These are phyloP conservation scores for Caenorhabditis becei DNA, from an alignment of 2,888 invertebrate species.

Conservation along the genomic window DNA sequence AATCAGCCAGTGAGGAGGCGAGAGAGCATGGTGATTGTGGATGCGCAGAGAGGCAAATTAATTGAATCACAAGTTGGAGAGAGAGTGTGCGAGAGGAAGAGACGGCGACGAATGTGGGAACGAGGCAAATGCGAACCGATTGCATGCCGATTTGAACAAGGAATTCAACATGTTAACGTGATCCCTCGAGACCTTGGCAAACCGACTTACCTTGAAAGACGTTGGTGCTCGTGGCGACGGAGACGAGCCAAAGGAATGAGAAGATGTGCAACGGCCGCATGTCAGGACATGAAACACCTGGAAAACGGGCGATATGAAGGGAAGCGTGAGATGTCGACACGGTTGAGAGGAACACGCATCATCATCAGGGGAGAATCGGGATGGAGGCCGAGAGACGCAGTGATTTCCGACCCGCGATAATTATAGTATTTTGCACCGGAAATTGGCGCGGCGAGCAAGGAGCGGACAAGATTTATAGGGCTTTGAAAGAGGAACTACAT, in stretches of 20 bases:
- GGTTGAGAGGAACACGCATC: constrained; percentile 53
- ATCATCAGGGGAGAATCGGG: constrained; percentile 30
- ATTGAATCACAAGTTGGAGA: constrained; percentile 51
- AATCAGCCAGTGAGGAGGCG: constrained; percentile 32
- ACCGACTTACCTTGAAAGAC: constrained; percentile 42
- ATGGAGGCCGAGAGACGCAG: constrained; percentile 3
- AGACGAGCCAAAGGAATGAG: constrained; percentile 16
- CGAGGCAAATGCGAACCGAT: constrained; percentile 16
- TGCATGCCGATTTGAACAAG: constrained; percentile 4
- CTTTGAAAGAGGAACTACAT: constrained; percentile 10
- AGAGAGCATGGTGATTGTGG: constrained; percentile 25
- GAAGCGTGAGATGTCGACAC: constrained; percentile 50
- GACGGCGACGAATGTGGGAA: constrained; percentile 6
- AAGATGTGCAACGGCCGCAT: constrained; percentile 30
- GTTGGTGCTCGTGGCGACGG: constrained; percentile 14
- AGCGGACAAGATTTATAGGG: constrained; percentile 27
- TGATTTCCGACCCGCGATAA: constrained; percentile 33
- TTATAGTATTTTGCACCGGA: constrained; percentile 61
- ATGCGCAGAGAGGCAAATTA: constrained; percentile 33
- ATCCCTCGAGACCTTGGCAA: background rate
- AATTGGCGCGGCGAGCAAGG: constrained; percentile 42
- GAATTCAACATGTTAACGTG: constrained; percentile 4
- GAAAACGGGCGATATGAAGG: constrained; percentile 28
- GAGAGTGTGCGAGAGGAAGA: constrained; percentile 18
- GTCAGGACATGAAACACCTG: constrained; percentile 41